Percentiles rank a stretch among this genome's conserved stretches.
Conservation (phyloP, 92 coral and sea anemone species). For the Zoanthus solanderi region DNA sequence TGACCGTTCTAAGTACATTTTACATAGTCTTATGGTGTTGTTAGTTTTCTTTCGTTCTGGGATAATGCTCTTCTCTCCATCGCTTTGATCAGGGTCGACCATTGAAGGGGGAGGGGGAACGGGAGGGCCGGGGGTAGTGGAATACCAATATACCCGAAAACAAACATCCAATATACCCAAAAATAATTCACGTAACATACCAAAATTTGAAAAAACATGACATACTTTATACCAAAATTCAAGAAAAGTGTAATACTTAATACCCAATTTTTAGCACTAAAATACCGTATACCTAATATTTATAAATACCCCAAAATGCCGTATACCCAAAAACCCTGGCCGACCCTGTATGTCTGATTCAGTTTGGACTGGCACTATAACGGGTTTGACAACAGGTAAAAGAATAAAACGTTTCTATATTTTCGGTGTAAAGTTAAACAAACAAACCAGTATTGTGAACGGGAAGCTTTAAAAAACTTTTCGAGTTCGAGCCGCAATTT, state of each 20-base stretch:
- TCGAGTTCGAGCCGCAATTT: too few relatives aligned
- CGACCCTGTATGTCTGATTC: not conserved
- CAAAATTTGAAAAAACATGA: too few relatives aligned
- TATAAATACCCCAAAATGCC: not conserved
- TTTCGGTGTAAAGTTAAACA: too few relatives aligned
- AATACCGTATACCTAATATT: too few relatives aligned
- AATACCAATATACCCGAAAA: too few relatives aligned
- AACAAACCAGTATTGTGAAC: not conserved
- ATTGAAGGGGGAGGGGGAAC: not conserved
- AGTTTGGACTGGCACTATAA: not conserved
- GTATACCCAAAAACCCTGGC: not conserved
- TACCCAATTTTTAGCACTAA: too few relatives aligned
- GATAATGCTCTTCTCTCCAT: not conserved
- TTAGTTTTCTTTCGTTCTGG: not conserved
- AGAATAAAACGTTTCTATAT: too few relatives aligned
- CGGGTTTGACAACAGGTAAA: constrained; percentile 12
- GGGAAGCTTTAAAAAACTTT: not conserved
- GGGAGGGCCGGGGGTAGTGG: too few relatives aligned
- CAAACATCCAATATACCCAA: too few relatives aligned
- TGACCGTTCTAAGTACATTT: not conserved
- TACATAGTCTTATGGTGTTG: not conserved
- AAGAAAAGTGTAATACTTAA: too few relatives aligned
- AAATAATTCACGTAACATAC: too few relatives aligned
- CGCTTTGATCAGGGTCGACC: not conserved
- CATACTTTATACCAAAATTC: too few relatives aligned